phyloP scores from a whole-genome alignment of 30 jellyfish, hydroid and myxozoan genomes.

The Turritopsis rubra region DNA sequence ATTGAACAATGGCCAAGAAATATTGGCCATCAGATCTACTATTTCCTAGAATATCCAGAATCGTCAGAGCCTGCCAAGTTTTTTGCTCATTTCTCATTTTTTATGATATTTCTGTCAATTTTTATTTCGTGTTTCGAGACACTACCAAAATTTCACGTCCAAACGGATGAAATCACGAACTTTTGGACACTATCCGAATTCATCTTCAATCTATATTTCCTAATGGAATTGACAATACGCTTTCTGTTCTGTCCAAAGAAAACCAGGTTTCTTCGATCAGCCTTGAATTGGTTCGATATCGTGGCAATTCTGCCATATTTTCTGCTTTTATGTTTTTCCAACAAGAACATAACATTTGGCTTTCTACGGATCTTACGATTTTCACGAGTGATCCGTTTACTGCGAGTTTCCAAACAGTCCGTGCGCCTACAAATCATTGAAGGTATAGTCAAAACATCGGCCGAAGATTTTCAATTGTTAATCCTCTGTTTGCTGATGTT shows the following conservation, averaged over 20 bases:
- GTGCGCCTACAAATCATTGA: slow-evolving; percentile 62
- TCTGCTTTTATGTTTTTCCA: slow-evolving; percentile 15
- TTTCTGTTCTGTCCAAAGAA: slow-evolving; percentile 54
- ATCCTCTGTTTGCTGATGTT: slow-evolving; percentile 56
- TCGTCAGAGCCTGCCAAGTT: slow-evolving; percentile 60
- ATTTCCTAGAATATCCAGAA: slow-evolving; percentile 65
- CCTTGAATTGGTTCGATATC: slow-evolving; percentile 55
- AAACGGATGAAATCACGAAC: background rate
- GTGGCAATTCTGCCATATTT: slow-evolving; percentile 72
- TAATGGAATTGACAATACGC: slow-evolving; percentile 49
- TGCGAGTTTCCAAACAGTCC: slow-evolving; percentile 63
- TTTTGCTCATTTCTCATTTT: slow-evolving; percentile 49
- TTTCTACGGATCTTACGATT: slow-evolving; percentile 59
- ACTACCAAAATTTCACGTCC: slow-evolving; percentile 28
- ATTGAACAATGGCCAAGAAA: background rate
- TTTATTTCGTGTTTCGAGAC: slow-evolving; percentile 69
- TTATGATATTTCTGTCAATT: slow-evolving; percentile 60
- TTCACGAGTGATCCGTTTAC: slow-evolving; percentile 54
- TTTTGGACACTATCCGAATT: slow-evolving; percentile 23
- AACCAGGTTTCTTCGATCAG: slow-evolving; percentile 30
- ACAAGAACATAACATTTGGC: slow-evolving; percentile 26
- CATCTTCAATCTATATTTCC: slow-evolving; percentile 40
- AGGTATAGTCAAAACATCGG: slow-evolving; percentile 49
- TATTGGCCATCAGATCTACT: background rate
- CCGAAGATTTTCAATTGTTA: slow-evolving; percentile 68